phyloP scores from a whole-genome alignment of 2,797 vertebrate genomes.

The Neosilurus hyrtlii region DNA sequence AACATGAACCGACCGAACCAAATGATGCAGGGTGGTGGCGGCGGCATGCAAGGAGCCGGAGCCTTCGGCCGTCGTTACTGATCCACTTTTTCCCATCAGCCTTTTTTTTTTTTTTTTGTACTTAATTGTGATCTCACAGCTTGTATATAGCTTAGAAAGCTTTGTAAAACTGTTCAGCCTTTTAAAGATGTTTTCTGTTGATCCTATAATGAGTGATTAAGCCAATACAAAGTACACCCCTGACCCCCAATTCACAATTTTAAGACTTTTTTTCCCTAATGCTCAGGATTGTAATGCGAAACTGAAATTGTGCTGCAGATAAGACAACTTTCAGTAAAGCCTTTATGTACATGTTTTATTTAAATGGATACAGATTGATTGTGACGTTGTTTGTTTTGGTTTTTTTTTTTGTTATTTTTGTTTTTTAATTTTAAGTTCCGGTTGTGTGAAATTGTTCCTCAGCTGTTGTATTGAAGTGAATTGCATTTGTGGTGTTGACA shows the following conservation, averaged over 20 bases:
- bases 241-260: slow-evolving; percentile 34
- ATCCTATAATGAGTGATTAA: slow-evolving; percentile 10
- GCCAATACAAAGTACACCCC: slow-evolving; percentile 17
- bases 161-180: slow-evolving; percentile 52
- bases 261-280: slow-evolving; percentile 42
- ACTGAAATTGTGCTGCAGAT: slow-evolving; percentile 32
- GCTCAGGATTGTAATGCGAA: slow-evolving; percentile 51
- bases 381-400: too few species aligned
- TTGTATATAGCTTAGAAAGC: slow-evolving; percentile 51
- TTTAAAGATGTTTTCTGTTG: slow-evolving; percentile 45
- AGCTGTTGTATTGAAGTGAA: not conserved
- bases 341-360: slow-evolving; percentile 34
- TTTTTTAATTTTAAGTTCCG: slow-evolving; percentile 3
- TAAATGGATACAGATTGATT: not conserved
- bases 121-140: slow-evolving; percentile 35
- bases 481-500: slow-evolving; percentile 4
- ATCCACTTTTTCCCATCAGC: slow-evolving; percentile 30
- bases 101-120: slow-evolving; percentile 15
- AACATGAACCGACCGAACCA: slow-evolving; percentile 78
- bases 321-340: slow-evolving; percentile 23
- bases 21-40: slow-evolving; percentile 67
- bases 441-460: not conserved
- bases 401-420: too few species aligned
- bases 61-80: slow-evolving; percentile 77
- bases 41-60: slow-evolving; percentile 74